Evolutionary conservation across 2,113 vertebrate genomes (phyloP), one percentile per base, ranked within the genome.

Genomic region (Erythrolamprus reginae): DNA sequence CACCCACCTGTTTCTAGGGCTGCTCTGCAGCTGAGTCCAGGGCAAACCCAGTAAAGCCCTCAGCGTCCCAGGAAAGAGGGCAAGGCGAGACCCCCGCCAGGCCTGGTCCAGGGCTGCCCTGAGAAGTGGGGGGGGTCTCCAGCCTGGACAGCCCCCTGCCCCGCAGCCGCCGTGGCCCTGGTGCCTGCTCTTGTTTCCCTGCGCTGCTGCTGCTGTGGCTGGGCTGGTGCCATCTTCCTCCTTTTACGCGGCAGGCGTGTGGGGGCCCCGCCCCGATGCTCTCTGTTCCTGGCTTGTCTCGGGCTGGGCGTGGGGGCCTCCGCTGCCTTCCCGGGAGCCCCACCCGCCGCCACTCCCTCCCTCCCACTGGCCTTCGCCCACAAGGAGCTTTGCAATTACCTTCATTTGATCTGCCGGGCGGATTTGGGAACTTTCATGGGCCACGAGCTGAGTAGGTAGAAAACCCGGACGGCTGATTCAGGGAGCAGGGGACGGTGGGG

Each of bases 201-300:
- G 83, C 12, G 12, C 45, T 7, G 45, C 61, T 3, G 45, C 61
- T 12, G 28, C 15, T 1, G 28, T 24, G 12, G 45, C 45, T 47
- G 83, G 47, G 28, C 47, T 10, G 47, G 21, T 94, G 96, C 94
- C 93, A 95, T 88, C 91, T 93, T 19, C 95, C 42, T 38, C 85
- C 85, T 58, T 97, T 97, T 97, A 96, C 92, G 95, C 96, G 96
- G 3, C 92, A 97, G 97, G 97, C 93, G 97, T 96, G 96, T 96
- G 94, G 94, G 93, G 91, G 97, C 96, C 96, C 97, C 96, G 93
- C 97, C 97, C 97, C 97, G 97, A 97, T 97, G 97, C 97, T 97
- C 97, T 98, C 97, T 97, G 97, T 97, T 96, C 95, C 97, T 97
- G 96, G 97, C 97, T 93, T 97, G 97, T 98, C 97, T 97, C 97